Base-by-base conservation (phyloP, 2,888 invertebrate genomes). In the Tipula lateralis region DNA sequence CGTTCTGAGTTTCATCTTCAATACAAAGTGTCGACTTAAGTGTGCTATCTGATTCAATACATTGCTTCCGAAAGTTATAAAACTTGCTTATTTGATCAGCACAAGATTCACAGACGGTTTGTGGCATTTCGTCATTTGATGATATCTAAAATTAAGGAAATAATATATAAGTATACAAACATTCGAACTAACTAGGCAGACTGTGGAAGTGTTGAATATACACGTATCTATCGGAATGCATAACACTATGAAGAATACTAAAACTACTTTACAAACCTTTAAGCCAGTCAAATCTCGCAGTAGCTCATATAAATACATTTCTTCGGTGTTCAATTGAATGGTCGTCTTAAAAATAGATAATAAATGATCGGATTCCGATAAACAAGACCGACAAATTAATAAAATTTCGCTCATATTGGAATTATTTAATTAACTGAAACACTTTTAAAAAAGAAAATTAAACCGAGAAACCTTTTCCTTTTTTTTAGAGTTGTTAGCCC, bases 401-500 rank as follows among this genome's bases (percentile, higher is more conserved):
- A 66, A 13, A 66, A 66, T 66, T 66, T 66, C 66, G 24, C 24
- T 66, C 66, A 66, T 66, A 7, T 19, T 66, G 19, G 66, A 66
- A 24, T 66, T 66, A 66, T 24, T 66, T 66, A 66, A 24, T 66
- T 66, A 66, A 66, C 66, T 66, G 66, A 66, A 66, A 66, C 9
- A 66, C 66, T 66, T 66, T 66, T 66, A 66, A 66, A 44, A 66
- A 66, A 50, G 16, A 44, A 44, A 44, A 44, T 4, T 44, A 44
- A 66, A 66, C 66, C 66, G 66, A 66, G 66, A 66, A 66, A 66
- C 66, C 66, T 66, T 66, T 66, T 66, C 66, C 66, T 66, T 66
- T 66, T 50, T 50, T 66, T 50, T n/a, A 13, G n/a, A n/a, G n/a
- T n/a, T 16, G 30, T n/a, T 29, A 13, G 82, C 82, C 82, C 82